Base-by-base conservation (phyloP, 2,113 vertebrate genomes). In the Halcyon malimbica region DNA sequence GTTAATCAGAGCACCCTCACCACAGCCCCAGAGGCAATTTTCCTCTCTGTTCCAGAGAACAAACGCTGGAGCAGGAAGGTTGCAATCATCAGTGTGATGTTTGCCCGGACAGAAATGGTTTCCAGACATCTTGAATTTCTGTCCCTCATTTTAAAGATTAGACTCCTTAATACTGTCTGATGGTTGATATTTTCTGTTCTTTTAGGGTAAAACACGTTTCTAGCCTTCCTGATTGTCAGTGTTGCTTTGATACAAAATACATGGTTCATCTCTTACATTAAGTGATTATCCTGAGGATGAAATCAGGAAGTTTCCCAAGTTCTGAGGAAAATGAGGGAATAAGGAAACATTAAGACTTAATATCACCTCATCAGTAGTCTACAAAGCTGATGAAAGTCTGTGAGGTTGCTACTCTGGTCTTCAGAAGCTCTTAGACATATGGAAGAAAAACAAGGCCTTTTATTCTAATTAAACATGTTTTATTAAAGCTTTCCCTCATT, bases 341-440 rank as follows among this genome's bases (percentile, higher is more conserved):
- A 95, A 96, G 87, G 70, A 84, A 94, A 93, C 97, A 96, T 96
- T 95, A 96, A 96, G 94, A 94, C 97, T 97, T 97, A 97, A 96
- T 95, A 95, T 89, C 93, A 94, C 79, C 73, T 93, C 91, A 94
- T 95, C 96, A 96, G 64, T 14, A 94, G 77, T 76, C 94, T 95
- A 89, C 74, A 88, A 87, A 48, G 29, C 81, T 91, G 74, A 82
- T 94, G 78, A 62, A 65, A 71, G 63, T 76, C 83, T 81, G 50
- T 70, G 93, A 87, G 85, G 70, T 77, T 82, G 68, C 69, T 86
- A 48, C 73, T 96, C 74, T 2, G 2, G 73, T 83, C 80, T 93
- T 93, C 80, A 96, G 88, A 89, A 91, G 91, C 86, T 95, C 59
- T 97, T 75, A 83, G 48, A 54, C 77, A 95, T 83, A 77, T 63